These are phyloP conservation scores for Protobothrops flavoviridis DNA, from an alignment of 2,113 vertebrate genomes.

Conservation along the genomic window DNA sequence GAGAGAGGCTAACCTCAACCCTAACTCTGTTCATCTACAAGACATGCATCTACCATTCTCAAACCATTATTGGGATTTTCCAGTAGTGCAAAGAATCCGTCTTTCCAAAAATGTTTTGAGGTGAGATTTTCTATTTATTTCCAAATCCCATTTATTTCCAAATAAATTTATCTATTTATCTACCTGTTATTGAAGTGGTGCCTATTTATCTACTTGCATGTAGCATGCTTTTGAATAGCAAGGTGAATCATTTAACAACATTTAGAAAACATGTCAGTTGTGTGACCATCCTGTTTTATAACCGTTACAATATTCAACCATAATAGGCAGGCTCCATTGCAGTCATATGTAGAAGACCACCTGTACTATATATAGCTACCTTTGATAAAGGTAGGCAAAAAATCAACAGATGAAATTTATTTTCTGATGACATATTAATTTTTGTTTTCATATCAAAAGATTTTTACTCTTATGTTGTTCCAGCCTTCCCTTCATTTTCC, in stretches of 20 bases:
- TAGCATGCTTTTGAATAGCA: no score
- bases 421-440: neutral
- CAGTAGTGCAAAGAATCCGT: no score
- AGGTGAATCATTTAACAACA: neutral
- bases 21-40: no score
- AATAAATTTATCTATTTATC: no score
- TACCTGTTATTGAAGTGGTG: no score
- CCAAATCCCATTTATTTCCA: no score
- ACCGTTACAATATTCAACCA: neutral
- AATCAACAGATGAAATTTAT: neutral
- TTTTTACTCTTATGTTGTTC: neutral
- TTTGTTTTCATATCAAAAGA: slow-evolving; percentile 18
- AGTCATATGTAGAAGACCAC: neutral
- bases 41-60: no score
- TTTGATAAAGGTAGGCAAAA: neutral
- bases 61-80: no score
- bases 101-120: no score
- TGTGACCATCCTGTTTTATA: neutral
- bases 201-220: no score
- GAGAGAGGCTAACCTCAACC: no score
- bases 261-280: neutral
- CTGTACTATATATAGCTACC: neutral
- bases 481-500: slow-evolving; percentile 10
- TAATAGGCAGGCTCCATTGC: neutral
- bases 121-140: no score